Percentiles rank a stretch among this genome's conserved stretches.
Evolutionary conservation across 2,888 invertebrate species (phyloP).

Genomic region (Cotesia congregata): DNA sequence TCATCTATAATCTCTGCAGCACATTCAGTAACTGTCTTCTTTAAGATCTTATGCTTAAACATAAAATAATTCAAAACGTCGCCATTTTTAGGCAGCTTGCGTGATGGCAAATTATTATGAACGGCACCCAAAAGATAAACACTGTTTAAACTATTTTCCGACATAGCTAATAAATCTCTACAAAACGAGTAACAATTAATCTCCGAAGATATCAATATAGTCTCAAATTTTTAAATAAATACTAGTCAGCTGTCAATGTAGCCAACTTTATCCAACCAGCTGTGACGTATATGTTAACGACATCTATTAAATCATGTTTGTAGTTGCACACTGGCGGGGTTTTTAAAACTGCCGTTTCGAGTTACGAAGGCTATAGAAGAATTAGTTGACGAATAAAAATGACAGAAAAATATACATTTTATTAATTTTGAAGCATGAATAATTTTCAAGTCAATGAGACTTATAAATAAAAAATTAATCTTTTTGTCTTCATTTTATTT

Average conservation of each 20-base stretch:
- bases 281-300: conserved; percentile 7
- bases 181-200: conserved; percentile 10
- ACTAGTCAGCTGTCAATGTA: conserved; percentile 9
- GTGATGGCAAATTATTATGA: conserved; percentile 5
- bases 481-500: conserved; percentile 4
- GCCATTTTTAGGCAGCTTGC: conserved; percentile 13
- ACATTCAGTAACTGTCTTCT: conserved; percentile 3
- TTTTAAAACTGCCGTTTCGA: neutral
- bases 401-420: conserved; percentile 1
- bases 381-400: neutral
- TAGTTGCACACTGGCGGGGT: neutral
- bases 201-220: conserved; percentile 2
- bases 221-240: neutral
- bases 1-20: neutral
- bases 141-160: conserved; percentile 3
- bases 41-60: conserved; percentile 12
- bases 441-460: conserved; percentile 6
- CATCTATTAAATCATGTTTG: neutral
- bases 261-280: conserved; percentile 12
- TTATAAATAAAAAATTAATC: conserved; percentile 10
- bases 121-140: neutral
- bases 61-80: conserved; percentile 11
- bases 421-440: conserved; percentile 9
- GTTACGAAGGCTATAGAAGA: neutral
- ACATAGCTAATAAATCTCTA: conserved; percentile 13